Base-by-base conservation (phyloP, 2,113 vertebrate genomes). In the Phaethornis superciliosus region DNA sequence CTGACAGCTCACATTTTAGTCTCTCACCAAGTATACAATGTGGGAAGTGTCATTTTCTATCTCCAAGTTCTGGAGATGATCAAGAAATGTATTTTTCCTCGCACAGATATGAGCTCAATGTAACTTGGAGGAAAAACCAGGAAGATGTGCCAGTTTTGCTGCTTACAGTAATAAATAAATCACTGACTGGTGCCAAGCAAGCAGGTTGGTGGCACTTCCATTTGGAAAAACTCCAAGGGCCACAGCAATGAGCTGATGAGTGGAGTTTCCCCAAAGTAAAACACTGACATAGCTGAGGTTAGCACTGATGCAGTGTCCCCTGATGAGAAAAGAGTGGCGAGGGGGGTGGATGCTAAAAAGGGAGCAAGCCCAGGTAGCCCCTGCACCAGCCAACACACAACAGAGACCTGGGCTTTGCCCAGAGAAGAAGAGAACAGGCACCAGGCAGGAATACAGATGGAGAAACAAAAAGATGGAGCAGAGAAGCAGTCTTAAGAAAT, bases 171-270 rank as follows among this genome's bases (percentile, higher is more conserved):
- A 74, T 26, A 78, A 85, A 92, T 23, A 78, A 74, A 81, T 69
- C 67, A 42, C 8, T 14, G 32, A 54, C 0, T 4, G 44, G 20
- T 71, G 71, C 74, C 84, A 95, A 69, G 54, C 60, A 85, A 83
- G 67, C 44, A 77, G 23, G 67, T 7, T 68, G 40, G 74, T 69
- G 55, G 72, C 81, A 65, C 26, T 77, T 88, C 63, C 23, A 0
- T 30, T 21, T 81, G 88, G 90, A 83, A 95, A 78, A 2, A 1
- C 44, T 70, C 91, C 84, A 88, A 83, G 63, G n/a, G 63, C 52
- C 84, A 33, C 0, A 65, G 65, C 74, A 65, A 32, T 2, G 22
- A 69, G 63, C 17, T n/a, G 20, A n/a, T n/a, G 42, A 72, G 51
- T 0, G 0, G 42, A 46, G 52, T n/a, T 80, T 89, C 71, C 69